Conservation (phyloP, 2,888 invertebrate species). For the Amphipoea lucens region DNA sequence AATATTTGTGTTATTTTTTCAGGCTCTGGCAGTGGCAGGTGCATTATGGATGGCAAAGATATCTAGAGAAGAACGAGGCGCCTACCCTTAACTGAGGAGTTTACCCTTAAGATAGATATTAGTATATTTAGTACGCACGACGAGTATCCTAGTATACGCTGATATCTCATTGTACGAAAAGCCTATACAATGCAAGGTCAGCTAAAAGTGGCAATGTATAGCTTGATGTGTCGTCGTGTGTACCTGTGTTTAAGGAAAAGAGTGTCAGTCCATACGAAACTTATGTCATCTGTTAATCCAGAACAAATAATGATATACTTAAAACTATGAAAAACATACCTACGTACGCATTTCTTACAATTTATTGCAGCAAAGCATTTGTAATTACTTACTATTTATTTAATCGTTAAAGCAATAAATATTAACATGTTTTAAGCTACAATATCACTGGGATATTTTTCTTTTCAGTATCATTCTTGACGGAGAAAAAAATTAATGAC, state of each 20-base stretch:
- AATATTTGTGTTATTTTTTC: constrained; percentile 66
- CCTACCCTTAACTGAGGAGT: constrained; percentile 70
- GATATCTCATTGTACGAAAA: background rate
- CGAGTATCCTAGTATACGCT: background rate
- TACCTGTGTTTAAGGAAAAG: background rate
- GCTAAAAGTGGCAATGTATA: background rate
- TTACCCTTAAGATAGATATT: constrained; percentile 24
- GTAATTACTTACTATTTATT: constrained; percentile 23
- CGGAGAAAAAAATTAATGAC: background rate
- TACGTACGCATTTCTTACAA: constrained; percentile 31
- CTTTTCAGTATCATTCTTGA: background rate
- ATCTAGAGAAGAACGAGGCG: constrained; percentile 80
- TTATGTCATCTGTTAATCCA: constrained; percentile 13
- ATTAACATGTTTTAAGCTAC: background rate
- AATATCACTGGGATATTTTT: background rate
- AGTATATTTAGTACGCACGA: constrained; percentile 19
- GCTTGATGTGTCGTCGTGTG: background rate
- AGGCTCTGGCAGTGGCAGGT: constrained; percentile 83
- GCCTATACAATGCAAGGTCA: background rate
- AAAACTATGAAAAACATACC: background rate
- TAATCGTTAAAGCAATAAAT: constrained; percentile 1
- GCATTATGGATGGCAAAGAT: constrained; percentile 87
- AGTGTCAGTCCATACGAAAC: background rate
- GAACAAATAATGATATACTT: constrained; percentile 50
- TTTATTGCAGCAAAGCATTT: constrained; percentile 11